These are phyloP conservation scores for Loripinus fragilis DNA, from an alignment of 2,888 invertebrate genomes.

Conservation along the genomic window DNA sequence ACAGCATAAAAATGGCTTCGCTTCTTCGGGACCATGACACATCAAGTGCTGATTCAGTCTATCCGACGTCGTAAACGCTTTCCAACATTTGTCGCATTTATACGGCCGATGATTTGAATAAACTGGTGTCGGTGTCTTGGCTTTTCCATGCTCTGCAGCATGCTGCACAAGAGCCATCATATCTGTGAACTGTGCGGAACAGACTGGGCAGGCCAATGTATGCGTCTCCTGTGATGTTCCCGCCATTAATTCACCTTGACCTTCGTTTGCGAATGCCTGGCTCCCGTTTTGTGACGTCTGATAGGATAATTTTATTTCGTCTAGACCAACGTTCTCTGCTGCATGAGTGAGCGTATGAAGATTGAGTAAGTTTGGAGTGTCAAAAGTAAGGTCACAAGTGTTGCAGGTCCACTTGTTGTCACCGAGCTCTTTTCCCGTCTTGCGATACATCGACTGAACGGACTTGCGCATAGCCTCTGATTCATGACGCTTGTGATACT, in stretches of 20 bases:
- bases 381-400: conserved; percentile 83
- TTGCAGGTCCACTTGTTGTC: conserved; percentile 81
- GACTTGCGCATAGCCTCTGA: conserved; percentile 40
- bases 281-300: background rate
- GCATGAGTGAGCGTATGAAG: conserved; percentile 85
- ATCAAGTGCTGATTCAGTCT: conserved; percentile 87
- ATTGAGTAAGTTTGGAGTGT: conserved; percentile 84
- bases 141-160: conserved; percentile 80
- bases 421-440: conserved; percentile 74
- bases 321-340: conserved; percentile 82
- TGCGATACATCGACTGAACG: conserved; percentile 79
- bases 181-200: conserved; percentile 79
- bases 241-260: background rate
- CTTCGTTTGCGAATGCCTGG: background rate
- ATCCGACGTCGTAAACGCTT: conserved; percentile 87
- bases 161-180: conserved; percentile 84
- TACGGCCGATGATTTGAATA: conserved; percentile 84
- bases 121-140: conserved; percentile 66
- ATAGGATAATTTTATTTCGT: conserved; percentile 41
- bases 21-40: conserved; percentile 87
- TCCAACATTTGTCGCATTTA: conserved; percentile 88
- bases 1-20: conserved; percentile 89
- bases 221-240: conserved; percentile 39
- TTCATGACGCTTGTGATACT: conserved; percentile 76
- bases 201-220: conserved; percentile 81